A percentile compares a stretch with the other conserved stretches of the same genome.
These are phyloP conservation scores for Hypocryptadius cinnamomeus DNA, from an alignment of 2,113 vertebrate genomes.

Conservation along the genomic window DNA sequence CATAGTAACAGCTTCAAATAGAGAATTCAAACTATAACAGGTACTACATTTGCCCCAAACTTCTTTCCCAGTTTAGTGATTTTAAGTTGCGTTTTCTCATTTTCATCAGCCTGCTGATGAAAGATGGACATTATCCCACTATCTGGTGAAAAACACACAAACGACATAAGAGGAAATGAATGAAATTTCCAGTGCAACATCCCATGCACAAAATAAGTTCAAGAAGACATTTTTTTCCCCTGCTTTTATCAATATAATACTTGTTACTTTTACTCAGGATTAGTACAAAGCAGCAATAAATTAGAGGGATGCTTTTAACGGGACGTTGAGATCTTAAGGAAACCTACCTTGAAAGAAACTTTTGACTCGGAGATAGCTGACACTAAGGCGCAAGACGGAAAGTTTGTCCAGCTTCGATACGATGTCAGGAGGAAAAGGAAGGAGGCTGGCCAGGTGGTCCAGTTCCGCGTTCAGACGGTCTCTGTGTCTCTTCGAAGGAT, in stretches of 20 bases:
- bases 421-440: conserved; percentile 89
- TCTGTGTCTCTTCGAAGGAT: conserved; percentile 93
- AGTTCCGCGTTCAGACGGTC: conserved; percentile 93
- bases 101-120: background rate
- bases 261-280: background rate
- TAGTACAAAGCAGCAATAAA: background rate
- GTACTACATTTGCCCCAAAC: background rate
- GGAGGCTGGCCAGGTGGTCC: conserved; percentile 90
- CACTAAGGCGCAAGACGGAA: conserved; percentile 90
- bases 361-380: conserved; percentile 94
- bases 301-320: background rate
- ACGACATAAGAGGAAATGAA: background rate
- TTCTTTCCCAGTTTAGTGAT: background rate
- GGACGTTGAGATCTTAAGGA: background rate
- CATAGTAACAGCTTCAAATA: background rate
- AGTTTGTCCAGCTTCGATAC: conserved; percentile 96
- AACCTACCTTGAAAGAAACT: conserved; percentile 91
- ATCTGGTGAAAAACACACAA: background rate
- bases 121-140: background rate
- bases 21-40: background rate
- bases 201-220: background rate
- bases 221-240: background rate
- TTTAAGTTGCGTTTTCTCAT: background rate
- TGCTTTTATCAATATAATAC: background rate
- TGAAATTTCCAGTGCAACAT: background rate